phyloP scores from a whole-genome alignment of 2,113 vertebrate genomes.

The Odobenus rosmarus region DNA sequence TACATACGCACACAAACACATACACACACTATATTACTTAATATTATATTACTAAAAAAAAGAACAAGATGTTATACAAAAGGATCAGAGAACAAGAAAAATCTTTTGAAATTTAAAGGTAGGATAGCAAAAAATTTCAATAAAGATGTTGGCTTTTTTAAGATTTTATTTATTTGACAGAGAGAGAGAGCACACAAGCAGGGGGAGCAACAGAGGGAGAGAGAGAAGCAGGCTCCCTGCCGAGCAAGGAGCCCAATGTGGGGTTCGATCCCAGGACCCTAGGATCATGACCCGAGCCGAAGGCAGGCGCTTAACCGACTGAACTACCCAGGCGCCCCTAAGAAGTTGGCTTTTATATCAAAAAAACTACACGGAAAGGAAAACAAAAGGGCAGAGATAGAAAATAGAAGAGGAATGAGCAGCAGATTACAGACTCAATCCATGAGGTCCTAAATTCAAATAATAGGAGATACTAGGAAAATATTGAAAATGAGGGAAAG shows the following conservation, averaged over 20 bases:
- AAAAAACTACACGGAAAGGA: background rate
- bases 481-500: background rate
- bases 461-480: background rate
- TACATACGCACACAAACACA: background rate
- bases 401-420: background rate
- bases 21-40: background rate
- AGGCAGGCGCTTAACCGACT: too few species aligned
- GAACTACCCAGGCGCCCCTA: too few species aligned
- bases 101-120: background rate
- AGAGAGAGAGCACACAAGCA: too few species aligned
- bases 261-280: too few species aligned
- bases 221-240: too few species aligned
- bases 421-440: background rate
- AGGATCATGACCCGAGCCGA: too few species aligned
- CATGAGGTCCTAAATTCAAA: background rate
- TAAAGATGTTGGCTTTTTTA: background rate
- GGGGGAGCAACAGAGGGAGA: too few species aligned
- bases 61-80: background rate
- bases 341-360: background rate
- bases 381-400: background rate
- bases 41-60: background rate
- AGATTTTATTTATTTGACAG: too few species aligned
- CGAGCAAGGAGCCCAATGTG: too few species aligned
- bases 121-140: background rate
- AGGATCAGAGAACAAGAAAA: constrained; percentile 11